Percentiles rank a stretch among this genome's conserved stretches.
Evolutionary conservation across 2,888 invertebrate genomes (phyloP).

Genomic region (Mimachlamys varia): DNA sequence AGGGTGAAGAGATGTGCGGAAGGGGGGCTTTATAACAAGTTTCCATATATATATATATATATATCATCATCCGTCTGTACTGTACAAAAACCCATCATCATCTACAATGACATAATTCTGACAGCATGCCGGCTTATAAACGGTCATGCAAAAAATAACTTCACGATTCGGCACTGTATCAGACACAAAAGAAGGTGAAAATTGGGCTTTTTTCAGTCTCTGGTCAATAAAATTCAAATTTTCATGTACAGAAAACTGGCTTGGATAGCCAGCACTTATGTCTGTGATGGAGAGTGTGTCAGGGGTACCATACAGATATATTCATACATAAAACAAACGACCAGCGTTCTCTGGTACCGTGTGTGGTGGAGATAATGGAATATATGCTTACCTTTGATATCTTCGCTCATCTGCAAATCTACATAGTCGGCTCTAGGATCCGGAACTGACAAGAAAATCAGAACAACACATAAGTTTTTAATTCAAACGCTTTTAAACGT

Average conservation of each 20-base stretch:
- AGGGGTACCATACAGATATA: neutral
- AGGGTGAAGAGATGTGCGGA: neutral
- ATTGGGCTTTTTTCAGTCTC: neutral
- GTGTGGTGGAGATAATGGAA: neutral
- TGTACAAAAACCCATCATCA: constrained; percentile 5
- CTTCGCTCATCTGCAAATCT: constrained; percentile 75
- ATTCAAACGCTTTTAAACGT: neutral
- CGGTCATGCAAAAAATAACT: constrained; percentile 24
- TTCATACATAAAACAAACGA: neutral
- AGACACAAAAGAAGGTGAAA: constrained; percentile 14
- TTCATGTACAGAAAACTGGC: constrained; percentile 6
- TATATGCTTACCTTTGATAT: constrained; percentile 75
- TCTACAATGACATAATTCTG: constrained; percentile 22
- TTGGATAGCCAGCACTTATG: neutral
- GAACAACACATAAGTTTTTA: constrained; percentile 36
- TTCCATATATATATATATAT: neutral
- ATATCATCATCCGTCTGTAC: neutral
- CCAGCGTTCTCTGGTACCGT: neutral
- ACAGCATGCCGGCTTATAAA: constrained; percentile 9
- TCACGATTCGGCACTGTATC: neutral
- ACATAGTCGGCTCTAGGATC: constrained; percentile 73
- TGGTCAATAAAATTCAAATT: constrained; percentile 31
- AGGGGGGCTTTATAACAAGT: neutral
- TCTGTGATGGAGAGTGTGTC: neutral
- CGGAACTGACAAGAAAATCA: constrained; percentile 59